Conservation (phyloP, 2,113 vertebrate species). For the Hippocampus comes region DNA sequence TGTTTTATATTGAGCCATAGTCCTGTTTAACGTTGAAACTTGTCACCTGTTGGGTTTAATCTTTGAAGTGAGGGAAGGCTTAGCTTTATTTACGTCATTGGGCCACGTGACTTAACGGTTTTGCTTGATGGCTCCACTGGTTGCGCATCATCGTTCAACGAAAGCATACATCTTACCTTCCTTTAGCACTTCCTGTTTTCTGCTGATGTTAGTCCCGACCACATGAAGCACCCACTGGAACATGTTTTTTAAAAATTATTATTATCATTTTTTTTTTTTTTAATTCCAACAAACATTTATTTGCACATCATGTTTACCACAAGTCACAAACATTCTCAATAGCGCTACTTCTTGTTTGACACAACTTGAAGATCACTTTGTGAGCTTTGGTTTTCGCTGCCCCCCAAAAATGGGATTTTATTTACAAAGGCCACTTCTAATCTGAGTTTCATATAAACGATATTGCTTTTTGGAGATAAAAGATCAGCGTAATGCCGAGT, state of each 20-base stretch:
- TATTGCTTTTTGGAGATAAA: neutral
- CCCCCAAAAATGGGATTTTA: neutral
- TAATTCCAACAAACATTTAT: neutral
- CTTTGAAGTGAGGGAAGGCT: neutral
- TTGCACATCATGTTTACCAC: neutral
- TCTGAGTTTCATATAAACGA: neutral
- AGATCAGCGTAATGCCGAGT: neutral
- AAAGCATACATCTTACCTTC: neutral
- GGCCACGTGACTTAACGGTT: neutral
- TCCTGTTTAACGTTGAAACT: too few relatives aligned
- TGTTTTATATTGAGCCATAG: neutral
- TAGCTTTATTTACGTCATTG: neutral
- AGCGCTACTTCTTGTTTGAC: neutral
- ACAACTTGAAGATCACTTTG: neutral
- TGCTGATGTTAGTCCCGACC: neutral
- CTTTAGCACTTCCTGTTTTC: neutral
- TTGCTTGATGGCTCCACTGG: neutral
- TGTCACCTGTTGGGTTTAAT: too few relatives aligned
- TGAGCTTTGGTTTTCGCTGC: constrained; percentile 3
- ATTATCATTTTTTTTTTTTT: neutral
- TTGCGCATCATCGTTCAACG: neutral
- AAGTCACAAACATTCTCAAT: neutral
- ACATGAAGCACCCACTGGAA: constrained; percentile 1
- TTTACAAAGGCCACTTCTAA: constrained; percentile 3
- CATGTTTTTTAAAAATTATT: neutral